A percentile compares a stretch with the other conserved stretches of the same genome.
Evolutionary conservation across 1,140 invertebrate species (phyloP).

Genomic region (Pygmarrhopalites habei): DNA sequence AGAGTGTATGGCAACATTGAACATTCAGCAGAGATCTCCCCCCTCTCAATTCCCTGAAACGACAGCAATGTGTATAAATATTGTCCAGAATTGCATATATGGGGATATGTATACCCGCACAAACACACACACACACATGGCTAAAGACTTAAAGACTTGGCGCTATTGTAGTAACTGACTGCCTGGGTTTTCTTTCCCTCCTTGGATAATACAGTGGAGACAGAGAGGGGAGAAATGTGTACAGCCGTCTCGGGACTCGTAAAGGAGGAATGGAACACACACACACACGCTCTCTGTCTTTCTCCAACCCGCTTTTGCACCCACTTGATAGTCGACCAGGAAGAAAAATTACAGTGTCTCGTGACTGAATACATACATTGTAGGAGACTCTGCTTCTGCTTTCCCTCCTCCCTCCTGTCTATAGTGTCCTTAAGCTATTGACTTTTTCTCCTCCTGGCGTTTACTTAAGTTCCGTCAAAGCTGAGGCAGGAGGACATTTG

Average conservation of each 20-base stretch:
- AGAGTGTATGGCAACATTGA: too few relatives aligned
- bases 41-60: too few relatives aligned
- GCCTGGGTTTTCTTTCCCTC: not conserved
- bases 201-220: not conserved
- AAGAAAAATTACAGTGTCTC: slow-evolving; percentile 25
- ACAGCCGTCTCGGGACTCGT: slow-evolving; percentile 36
- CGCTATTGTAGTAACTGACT: not conserved
- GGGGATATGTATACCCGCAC: too few relatives aligned
- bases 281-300: too few relatives aligned
- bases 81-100: too few relatives aligned
- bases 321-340: slow-evolving; percentile 29
- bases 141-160: not conserved
- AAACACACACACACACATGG: too few relatives aligned
- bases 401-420: not conserved
- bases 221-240: slow-evolving; percentile 14
- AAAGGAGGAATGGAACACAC: slow-evolving; percentile 18
- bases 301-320: slow-evolving; percentile 30
- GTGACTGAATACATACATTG: not conserved
- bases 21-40: too few relatives aligned
- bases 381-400: too few relatives aligned
- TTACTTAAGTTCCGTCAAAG: not conserved
- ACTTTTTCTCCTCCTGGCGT: slow-evolving; percentile 2
- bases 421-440: not conserved
- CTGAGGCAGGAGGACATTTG: not conserved
- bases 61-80: too few relatives aligned